A percentile compares a stretch with the other conserved stretches of the same genome.
Evolutionary conservation across 2,113 vertebrate species (phyloP).

Genomic region (Uria lomvia): DNA sequence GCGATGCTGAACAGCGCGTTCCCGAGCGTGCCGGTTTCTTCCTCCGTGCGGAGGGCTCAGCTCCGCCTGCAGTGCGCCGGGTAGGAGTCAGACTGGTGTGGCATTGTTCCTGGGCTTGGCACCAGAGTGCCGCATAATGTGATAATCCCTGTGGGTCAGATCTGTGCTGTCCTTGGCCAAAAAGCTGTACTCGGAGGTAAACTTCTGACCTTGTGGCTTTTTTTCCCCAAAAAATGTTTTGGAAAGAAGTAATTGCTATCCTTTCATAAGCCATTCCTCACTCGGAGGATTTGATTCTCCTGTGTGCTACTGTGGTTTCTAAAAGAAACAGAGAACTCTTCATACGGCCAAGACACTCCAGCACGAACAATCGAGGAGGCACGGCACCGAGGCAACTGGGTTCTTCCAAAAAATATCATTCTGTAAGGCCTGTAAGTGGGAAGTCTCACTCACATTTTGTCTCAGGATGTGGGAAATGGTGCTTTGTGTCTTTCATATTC

Average conservation of each 20-base stretch:
- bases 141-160: slow-evolving; percentile 43
- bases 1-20: not conserved
- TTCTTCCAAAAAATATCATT: not conserved
- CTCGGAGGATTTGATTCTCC: slow-evolving; percentile 39
- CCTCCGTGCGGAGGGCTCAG: not conserved
- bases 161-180: not conserved
- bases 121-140: not conserved
- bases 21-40: not conserved
- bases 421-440: not conserved
- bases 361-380: not conserved
- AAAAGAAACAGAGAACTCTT: slow-evolving; percentile 24
- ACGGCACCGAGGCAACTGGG: not conserved
- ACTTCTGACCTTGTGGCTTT: slow-evolving; percentile 57
- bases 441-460: not conserved
- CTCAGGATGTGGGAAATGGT: not conserved
- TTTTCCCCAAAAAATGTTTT: not conserved
- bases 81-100: not conserved
- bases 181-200: not conserved
- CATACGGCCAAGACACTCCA: not conserved
- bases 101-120: slow-evolving; percentile 33
- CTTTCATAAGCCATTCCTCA: slow-evolving; percentile 46
- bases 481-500: not conserved
- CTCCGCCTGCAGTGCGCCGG: not conserved
- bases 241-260: slow-evolving; percentile 40
- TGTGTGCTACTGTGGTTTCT: slow-evolving; percentile 60